Evolutionary conservation across 2,113 vertebrate species (phyloP).

Genomic region (Alouatta palliata): DNA sequence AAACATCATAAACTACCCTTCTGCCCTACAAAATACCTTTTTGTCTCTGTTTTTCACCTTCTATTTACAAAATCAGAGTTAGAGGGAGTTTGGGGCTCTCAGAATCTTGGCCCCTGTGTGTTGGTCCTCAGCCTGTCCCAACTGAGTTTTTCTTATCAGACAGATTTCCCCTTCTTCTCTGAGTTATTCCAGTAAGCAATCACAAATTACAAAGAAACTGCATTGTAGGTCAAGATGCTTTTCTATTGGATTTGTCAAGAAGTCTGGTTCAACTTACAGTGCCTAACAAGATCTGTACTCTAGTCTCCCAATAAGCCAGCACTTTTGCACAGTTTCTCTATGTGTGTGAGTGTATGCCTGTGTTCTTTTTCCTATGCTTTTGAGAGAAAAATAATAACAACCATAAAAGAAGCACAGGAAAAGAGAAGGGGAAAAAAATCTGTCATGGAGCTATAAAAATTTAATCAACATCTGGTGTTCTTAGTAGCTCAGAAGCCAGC

Average conservation of each 20-base stretch:
- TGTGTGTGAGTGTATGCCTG: neutral
- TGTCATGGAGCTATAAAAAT: neutral
- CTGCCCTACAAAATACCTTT: slow-evolving; percentile 36
- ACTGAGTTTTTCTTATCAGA: neutral
- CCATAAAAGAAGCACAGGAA: neutral
- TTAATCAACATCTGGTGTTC: neutral
- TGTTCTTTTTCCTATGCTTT: neutral
- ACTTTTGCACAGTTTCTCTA: neutral
- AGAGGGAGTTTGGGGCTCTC: neutral
- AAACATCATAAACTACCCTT: slow-evolving; percentile 48
- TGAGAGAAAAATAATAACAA: neutral
- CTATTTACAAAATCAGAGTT: slow-evolving; percentile 50
- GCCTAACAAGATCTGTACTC: neutral
- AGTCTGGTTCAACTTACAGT: neutral
- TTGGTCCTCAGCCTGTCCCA: neutral
- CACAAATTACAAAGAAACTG: neutral
- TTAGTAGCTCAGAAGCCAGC: neutral
- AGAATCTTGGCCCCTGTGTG: slow-evolving; percentile 11
- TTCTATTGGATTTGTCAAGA: neutral
- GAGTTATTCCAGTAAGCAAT: neutral
- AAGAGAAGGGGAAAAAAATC: neutral
- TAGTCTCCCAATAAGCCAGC: neutral
- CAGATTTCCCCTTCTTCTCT: neutral
- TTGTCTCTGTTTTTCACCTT: neutral
- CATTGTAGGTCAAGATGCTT: neutral